These are phyloP conservation scores for Clinocottus analis DNA, from an alignment of 2,113 vertebrate species.

Conservation along the genomic window DNA sequence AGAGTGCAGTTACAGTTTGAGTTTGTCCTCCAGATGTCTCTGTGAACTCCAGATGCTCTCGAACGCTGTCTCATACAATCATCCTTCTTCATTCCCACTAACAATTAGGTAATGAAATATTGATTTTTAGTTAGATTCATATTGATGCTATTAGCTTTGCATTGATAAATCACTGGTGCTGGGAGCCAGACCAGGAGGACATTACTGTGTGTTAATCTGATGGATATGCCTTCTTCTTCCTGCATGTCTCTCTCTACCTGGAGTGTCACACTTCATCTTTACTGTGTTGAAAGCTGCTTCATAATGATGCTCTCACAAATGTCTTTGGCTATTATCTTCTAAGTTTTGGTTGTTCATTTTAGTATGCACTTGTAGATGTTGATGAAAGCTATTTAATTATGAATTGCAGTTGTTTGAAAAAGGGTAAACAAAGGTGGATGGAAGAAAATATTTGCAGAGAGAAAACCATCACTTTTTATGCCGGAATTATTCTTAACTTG, in stretches of 20 bases:
- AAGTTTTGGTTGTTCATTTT: background rate
- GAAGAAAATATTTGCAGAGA: background rate
- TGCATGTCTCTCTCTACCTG: constrained; percentile 60
- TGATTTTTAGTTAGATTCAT: constrained; percentile 99
- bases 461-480: background rate
- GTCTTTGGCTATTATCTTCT: constrained; percentile 1
- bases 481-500: background rate
- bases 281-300: constrained; percentile 48
- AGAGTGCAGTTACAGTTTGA: constrained; percentile 30
- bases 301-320: constrained; percentile 34
- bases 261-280: constrained; percentile 69
- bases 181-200: constrained; percentile 73
- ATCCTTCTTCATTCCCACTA: constrained; percentile 99
- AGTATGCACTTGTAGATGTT: background rate
- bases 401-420: background rate
- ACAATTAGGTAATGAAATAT: constrained; percentile 99
- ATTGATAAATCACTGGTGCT: constrained; percentile 96
- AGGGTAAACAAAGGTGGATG: background rate
- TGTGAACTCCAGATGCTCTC: constrained; percentile 98
- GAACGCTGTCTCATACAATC: constrained; percentile 89
- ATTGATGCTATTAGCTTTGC: constrained; percentile 99
- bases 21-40: constrained; percentile 97
- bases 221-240: constrained; percentile 89
- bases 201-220: constrained; percentile 99
- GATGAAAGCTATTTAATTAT: constrained; percentile 3